These are phyloP conservation scores for Conopomorpha cramerella DNA, from an alignment of 1,140 invertebrate genomes.

Conservation along the genomic window DNA sequence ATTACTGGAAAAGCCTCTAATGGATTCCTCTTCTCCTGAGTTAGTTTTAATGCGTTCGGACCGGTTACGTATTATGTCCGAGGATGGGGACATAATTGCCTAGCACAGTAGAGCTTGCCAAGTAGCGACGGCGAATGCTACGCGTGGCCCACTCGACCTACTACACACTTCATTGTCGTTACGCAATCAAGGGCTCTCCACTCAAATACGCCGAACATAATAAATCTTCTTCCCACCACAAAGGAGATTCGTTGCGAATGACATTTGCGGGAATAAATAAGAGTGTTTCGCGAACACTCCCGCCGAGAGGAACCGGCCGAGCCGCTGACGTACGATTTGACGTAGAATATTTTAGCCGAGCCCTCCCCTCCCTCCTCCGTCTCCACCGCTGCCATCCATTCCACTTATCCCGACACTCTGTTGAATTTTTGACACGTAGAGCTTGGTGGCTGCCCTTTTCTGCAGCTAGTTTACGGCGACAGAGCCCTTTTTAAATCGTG, in stretches of 20 bases:
- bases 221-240: no score
- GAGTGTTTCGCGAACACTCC: slow-evolving; percentile 47
- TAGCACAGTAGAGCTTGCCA: no score
- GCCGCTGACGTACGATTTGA: slow-evolving; percentile 56
- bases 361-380: no score
- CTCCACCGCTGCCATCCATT: slow-evolving; percentile 49
- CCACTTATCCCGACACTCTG: slow-evolving; percentile 49
- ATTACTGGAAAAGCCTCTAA: slow-evolving; percentile 18
- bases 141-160: not conserved
- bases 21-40: slow-evolving; percentile 14
- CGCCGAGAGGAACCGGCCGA: slow-evolving; percentile 43
- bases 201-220: no score
- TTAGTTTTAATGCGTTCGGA: slow-evolving; percentile 13
- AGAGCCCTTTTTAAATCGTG: slow-evolving; percentile 40
- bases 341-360: slow-evolving; percentile 54
- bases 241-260: slow-evolving; percentile 31
- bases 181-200: no score
- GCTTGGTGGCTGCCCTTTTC: slow-evolving; percentile 34
- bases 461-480: slow-evolving; percentile 38
- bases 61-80: slow-evolving; percentile 5
- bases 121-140: not conserved
- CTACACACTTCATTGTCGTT: no score
- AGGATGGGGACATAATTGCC: slow-evolving; percentile 4
- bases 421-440: slow-evolving; percentile 56
- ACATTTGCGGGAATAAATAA: slow-evolving; percentile 53